Evolutionary conservation across 2,888 invertebrate genomes (phyloP), one percentile per base, ranked within the genome.

Genomic region (Zele albiditarsus): DNA sequence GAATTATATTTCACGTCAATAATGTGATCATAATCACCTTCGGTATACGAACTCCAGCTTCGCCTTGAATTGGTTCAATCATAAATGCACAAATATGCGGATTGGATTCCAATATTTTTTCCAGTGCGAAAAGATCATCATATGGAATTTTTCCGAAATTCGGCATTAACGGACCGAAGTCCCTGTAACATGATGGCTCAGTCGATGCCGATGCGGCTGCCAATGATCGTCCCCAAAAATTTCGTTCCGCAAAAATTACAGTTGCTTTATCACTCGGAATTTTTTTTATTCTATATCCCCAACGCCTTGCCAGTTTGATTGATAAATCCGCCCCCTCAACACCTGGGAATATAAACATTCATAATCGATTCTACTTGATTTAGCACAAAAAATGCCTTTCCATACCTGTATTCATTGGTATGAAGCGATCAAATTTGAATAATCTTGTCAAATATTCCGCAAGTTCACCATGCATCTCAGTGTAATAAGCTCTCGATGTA

Each of bases 61-160:
- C 96, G 2, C 96, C 96, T 89, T 96, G 96, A 80, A 96, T 95
- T 0, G 96, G 96, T 88, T 96, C 96, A 71, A 96, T 93, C 96
- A 96, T 96, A 86, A 95, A 96, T 0, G 94, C 96, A 84, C 94
- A 94, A 5, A 95, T 93, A 31, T 86, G 82, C 0, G 94, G 93
- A 84, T 96, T 93, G 80, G 92, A 90, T 42, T 84, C 82, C 16
- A 89, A 81, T 46, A 81, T 85, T 1, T 76, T 92, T 89, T 96
- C 95, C 8, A 96, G 88, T 10, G 94, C 93, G 0, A 83, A 81
- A 12, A 95, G 86, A 85, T 96, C 93, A 86, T 96, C 92, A 88
- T 94, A 96, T 0, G 95, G 94, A 28, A 96, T 91, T 74, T 93
- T 91, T 60, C 92, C 90, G 85, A 95, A 95, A 25, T 94, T 94